phyloP scores from a whole-genome alignment of 2,797 vertebrate species.

The Poecilia velifera region DNA sequence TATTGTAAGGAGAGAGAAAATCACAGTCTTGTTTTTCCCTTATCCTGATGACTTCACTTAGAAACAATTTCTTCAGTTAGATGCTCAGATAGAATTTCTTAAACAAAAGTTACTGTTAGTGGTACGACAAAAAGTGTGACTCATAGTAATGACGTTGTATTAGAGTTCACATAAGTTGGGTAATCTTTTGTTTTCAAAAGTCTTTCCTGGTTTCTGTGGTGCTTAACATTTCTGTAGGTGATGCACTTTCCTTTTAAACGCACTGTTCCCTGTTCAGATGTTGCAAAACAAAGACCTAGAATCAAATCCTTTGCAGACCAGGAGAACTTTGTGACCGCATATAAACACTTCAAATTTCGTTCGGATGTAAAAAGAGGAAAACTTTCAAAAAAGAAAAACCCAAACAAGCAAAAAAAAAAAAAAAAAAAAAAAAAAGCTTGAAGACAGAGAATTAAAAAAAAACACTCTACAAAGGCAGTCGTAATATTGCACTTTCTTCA shows the following conservation, averaged over 20 bases:
- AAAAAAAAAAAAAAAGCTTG: background rate
- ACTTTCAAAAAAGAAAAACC: background rate
- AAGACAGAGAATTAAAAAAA: background rate
- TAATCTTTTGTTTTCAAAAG: too few relatives aligned
- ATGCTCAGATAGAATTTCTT: background rate
- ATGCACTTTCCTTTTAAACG: background rate
- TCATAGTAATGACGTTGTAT: background rate
- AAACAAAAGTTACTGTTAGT: background rate
- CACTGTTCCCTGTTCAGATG: background rate
- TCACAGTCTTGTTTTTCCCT: background rate
- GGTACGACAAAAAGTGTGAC: background rate
- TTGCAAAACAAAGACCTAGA: background rate
- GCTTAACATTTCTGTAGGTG: background rate
- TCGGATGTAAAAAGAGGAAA: background rate
- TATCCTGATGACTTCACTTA: background rate
- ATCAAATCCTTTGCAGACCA: background rate
- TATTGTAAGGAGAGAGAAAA: background rate
- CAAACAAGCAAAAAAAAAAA: background rate
- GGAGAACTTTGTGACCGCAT: too few relatives aligned
- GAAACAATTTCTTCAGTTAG: background rate
- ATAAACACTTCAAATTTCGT: too few relatives aligned
- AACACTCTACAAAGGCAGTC: background rate
- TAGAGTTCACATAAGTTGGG: background rate
- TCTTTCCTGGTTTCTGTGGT: background rate
- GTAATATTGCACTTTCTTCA: background rate